A percentile compares a stretch with the other conserved stretches of the same genome.
phyloP scores from a whole-genome alignment of 2,797 vertebrate genomes.

The Tarsius wallacei region DNA sequence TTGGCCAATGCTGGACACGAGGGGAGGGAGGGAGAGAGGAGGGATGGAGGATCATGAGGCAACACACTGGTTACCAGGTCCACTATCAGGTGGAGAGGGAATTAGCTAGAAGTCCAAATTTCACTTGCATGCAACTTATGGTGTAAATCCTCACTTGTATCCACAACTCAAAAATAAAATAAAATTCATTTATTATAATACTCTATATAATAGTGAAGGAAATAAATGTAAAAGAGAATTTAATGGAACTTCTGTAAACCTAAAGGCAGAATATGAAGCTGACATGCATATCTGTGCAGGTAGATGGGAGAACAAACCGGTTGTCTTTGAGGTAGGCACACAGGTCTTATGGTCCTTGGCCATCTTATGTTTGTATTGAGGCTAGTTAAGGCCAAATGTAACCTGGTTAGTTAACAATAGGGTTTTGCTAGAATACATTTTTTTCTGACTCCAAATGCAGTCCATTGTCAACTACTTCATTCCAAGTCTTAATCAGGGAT shows the following conservation, averaged over 20 bases:
- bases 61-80: too few species aligned
- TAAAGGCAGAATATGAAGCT: background rate
- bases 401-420: background rate
- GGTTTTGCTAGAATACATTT: background rate
- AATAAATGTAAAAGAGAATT: background rate
- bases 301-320: too few species aligned
- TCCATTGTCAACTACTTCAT: background rate
- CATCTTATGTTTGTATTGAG: rapidly evolving
- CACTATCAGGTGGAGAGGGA: too few species aligned
- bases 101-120: too few species aligned
- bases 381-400: too few species aligned
- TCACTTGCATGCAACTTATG: too few species aligned
- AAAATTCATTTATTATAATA: background rate
- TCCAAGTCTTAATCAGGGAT: background rate
- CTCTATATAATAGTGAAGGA: background rate
- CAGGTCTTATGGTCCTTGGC: rapidly evolving
- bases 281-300: rapidly evolving
- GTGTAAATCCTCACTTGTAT: too few species aligned
- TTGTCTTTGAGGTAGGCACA: rapidly evolving
- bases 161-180: too few species aligned
- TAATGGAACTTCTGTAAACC: too few species aligned
- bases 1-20: too few species aligned
- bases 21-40: too few species aligned
- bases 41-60: too few species aligned
- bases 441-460: background rate